Conservation (phyloP, 2,797 vertebrate genomes). For the Ctenopoma multispine region DNA sequence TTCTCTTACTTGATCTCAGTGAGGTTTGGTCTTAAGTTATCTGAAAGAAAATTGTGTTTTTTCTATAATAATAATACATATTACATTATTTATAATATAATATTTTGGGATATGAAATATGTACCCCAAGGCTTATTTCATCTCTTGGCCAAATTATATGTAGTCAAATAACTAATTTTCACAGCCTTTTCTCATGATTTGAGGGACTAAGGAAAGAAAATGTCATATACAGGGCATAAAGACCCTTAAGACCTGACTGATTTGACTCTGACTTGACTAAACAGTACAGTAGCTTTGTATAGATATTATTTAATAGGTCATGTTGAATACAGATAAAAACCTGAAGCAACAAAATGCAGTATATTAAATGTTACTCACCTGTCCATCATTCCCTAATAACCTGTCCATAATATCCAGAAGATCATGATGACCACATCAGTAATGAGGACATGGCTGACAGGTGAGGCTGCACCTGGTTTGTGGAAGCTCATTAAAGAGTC, state of each 20-base stretch:
- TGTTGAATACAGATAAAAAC: slow-evolving; percentile 30
- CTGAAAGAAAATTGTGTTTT: background rate
- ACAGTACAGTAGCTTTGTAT: background rate
- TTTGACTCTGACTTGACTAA: too few species aligned
- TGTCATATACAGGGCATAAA: too few species aligned
- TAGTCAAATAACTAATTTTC: background rate
- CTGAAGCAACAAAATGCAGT: slow-evolving; percentile 35
- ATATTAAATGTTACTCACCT: slow-evolving; percentile 48
- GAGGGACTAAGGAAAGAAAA: too few species aligned
- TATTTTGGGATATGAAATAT: too few species aligned
- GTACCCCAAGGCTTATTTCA: too few species aligned
- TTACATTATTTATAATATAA: too few species aligned
- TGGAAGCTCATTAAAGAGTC: slow-evolving; percentile 71
- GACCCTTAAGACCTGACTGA: too few species aligned
- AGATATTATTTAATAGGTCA: slow-evolving; percentile 15
- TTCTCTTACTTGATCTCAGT: too few species aligned
- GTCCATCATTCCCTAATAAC: slow-evolving; percentile 71
- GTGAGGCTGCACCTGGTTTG: slow-evolving; percentile 66
- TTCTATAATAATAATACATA: too few species aligned
- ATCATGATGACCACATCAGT: slow-evolving; percentile 67
- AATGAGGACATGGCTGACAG: slow-evolving; percentile 74
- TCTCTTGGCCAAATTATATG: background rate
- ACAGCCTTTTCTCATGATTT: background rate
- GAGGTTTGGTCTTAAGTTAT: background rate
- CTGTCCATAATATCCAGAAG: slow-evolving; percentile 53